phyloP scores from a whole-genome alignment of 2,797 vertebrate genomes.

The Lepilemur ruficaudatus region DNA sequence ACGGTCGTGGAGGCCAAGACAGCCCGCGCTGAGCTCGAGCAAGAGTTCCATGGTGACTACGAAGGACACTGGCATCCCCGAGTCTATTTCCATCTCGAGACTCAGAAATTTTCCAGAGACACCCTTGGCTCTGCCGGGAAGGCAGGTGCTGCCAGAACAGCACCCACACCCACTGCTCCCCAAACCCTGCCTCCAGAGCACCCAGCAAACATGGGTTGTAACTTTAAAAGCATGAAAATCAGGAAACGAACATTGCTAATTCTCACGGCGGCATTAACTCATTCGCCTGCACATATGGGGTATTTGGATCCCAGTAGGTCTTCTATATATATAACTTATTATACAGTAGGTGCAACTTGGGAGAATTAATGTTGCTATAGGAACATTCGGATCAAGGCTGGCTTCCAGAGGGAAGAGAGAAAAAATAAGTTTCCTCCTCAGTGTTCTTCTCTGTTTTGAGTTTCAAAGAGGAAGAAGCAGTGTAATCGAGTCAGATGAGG shows the following conservation, averaged over 20 bases:
- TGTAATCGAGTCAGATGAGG: slow-evolving; percentile 65
- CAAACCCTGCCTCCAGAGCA: background rate
- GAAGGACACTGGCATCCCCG: background rate
- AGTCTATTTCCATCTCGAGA: background rate
- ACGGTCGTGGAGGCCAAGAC: background rate
- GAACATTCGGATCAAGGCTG: slow-evolving; percentile 76
- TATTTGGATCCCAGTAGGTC: slow-evolving; percentile 73
- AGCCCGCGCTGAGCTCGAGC: background rate
- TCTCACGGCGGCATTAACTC: slow-evolving; percentile 73
- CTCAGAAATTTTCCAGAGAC: background rate
- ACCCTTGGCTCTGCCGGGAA: background rate
- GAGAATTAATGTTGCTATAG: slow-evolving; percentile 78
- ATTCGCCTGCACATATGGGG: slow-evolving; percentile 71
- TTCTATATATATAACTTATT: slow-evolving; percentile 77
- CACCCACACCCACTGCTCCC: background rate
- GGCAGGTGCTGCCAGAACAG: background rate
- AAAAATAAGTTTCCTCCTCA: slow-evolving; percentile 75
- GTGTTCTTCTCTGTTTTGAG: slow-evolving; percentile 70
- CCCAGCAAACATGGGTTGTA: slow-evolving; percentile 65
- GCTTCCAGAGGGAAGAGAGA: slow-evolving; percentile 72
- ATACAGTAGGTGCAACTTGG: slow-evolving; percentile 76
- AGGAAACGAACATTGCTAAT: slow-evolving; percentile 61
- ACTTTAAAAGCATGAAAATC: slow-evolving; percentile 66
- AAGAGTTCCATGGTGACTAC: background rate
- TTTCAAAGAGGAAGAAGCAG: slow-evolving; percentile 56